phyloP scores from a whole-genome alignment of 2,113 vertebrate genomes.

The Ramphastos sulfuratus region DNA sequence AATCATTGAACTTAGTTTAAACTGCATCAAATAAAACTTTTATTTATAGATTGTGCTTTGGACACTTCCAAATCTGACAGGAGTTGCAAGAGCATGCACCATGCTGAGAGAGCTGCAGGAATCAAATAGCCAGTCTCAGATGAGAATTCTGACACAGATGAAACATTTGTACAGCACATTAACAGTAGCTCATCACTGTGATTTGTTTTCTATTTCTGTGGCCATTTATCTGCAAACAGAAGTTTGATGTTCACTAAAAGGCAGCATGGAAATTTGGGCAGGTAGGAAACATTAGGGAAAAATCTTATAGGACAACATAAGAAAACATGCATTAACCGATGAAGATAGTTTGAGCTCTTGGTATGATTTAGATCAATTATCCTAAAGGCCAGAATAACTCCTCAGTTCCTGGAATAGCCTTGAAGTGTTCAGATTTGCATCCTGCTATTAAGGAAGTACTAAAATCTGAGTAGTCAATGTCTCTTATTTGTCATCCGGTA shows the following conservation, averaged over 20 bases:
- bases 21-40: neutral
- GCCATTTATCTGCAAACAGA: neutral
- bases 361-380: neutral
- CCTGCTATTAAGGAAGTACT: neutral
- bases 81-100: neutral
- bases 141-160: neutral
- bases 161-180: neutral
- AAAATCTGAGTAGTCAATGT: neutral
- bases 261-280: neutral
- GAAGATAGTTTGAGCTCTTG: neutral
- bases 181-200: neutral
- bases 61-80: neutral
- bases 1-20: neutral
- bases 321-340: neutral
- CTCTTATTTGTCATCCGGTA: neutral
- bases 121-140: neutral
- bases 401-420: neutral
- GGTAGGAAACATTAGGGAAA: neutral
- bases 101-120: neutral
- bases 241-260: neutral
- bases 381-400: neutral
- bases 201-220: neutral
- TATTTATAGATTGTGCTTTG: neutral
- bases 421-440: neutral
- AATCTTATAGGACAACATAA: neutral